Evolutionary conservation across 2,888 invertebrate genomes (phyloP).

Genomic region (Julus scanicus): DNA sequence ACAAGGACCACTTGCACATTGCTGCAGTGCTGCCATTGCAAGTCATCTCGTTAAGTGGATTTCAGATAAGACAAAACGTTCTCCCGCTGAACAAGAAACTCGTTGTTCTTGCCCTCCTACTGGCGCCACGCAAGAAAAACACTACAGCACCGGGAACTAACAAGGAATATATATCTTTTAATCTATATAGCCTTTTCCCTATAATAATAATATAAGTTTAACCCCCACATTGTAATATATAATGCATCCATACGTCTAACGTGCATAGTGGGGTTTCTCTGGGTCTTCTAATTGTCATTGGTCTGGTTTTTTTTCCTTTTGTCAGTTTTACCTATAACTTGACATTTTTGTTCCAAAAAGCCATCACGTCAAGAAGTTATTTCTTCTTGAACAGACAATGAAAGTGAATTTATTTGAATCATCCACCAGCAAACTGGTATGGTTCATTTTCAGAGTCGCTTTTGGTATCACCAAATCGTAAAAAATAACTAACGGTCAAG

Average conservation of each 20-base stretch:
- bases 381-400: neutral
- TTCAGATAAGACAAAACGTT: conserved; percentile 49
- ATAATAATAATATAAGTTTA: conserved; percentile 16
- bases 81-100: conserved; percentile 47
- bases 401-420: neutral
- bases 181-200: conserved; percentile 36
- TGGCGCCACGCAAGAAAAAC: conserved; percentile 44
- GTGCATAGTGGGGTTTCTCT: neutral
- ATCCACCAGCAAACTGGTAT: neutral
- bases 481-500: neutral
- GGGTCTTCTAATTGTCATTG: conserved; percentile 14
- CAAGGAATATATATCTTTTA: conserved; percentile 20
- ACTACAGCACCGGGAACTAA: neutral
- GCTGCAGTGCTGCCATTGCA: neutral
- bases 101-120: conserved; percentile 51
- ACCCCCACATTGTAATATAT: conserved; percentile 9
- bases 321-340: neutral
- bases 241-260: neutral
- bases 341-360: conserved; percentile 26
- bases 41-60: conserved; percentile 48
- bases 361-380: conserved; percentile 1
- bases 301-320: neutral
- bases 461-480: neutral
- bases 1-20: conserved; percentile 10
- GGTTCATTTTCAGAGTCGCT: neutral